These are phyloP conservation scores for Terebella lapidaria DNA, from an alignment of 2,888 invertebrate species.

Conservation along the genomic window DNA sequence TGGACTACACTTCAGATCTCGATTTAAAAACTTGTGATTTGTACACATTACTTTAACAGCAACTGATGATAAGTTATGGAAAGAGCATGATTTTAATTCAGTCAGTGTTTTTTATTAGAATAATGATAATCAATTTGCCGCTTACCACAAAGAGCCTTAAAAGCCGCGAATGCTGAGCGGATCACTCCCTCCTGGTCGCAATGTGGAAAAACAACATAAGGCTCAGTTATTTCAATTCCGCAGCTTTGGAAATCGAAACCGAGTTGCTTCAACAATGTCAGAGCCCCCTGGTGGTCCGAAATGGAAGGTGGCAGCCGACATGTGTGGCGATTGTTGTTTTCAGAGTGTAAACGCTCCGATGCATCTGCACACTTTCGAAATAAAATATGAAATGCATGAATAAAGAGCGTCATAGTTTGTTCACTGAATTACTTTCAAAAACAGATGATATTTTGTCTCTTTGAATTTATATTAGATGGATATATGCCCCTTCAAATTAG, in stretches of 20 bases:
- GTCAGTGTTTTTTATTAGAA: too few species aligned
- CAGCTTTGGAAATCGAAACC: slow-evolving; percentile 45
- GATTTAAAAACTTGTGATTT: too few species aligned
- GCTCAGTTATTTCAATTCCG: slow-evolving; percentile 29
- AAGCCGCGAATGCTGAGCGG: slow-evolving; percentile 38
- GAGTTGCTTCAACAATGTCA: slow-evolving; percentile 38
- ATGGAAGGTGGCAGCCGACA: slow-evolving; percentile 28
- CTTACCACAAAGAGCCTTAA: slow-evolving; percentile 35
- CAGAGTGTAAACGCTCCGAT: slow-evolving; percentile 40
- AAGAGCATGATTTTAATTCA: too few species aligned
- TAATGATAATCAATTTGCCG: too few species aligned
- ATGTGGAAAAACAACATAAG: slow-evolving; percentile 45
- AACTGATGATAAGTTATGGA: too few species aligned
- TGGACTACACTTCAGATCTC: not conserved
- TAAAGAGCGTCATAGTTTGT: not conserved
- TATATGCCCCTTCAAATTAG: too few species aligned
- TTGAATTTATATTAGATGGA: too few species aligned
- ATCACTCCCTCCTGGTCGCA: slow-evolving; percentile 45
- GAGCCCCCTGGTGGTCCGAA: slow-evolving; percentile 24
- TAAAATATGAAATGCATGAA: not conserved
- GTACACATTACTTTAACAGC: too few species aligned
- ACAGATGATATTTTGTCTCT: too few species aligned
- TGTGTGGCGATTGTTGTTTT: slow-evolving; percentile 36
- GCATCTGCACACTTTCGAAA: slow-evolving; percentile 35
- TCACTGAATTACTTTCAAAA: not conserved